Evolutionary conservation across 2,797 vertebrate species (phyloP), one percentile per base, ranked within the genome.

Genomic region (Gobionotothen gibberifrons): DNA sequence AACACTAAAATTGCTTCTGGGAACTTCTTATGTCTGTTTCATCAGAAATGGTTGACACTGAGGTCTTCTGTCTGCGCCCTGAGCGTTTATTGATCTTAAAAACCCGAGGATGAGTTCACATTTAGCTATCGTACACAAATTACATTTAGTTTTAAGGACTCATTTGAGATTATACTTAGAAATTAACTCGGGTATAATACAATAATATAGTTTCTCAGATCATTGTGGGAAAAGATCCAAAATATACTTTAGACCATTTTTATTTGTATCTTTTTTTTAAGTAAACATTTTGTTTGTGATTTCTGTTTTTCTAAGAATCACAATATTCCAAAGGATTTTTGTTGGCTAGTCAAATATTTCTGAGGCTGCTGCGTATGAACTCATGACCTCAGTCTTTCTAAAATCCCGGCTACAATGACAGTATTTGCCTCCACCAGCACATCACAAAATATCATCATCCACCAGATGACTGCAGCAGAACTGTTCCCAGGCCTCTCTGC

Each of bases 371-470:
- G 26, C 58, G 62, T 40, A 22, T 72, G 46, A 16, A 46, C 16
- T 36, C 32, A 36, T 39, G 39, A 72, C 43, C 43, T 43, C 53
- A 58, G 52, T n/a, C 19, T 21, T 68, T 67, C 2, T 59, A 65
- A 75, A 59, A 69, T 54, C 22, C 52, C 17, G 52, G 12, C 53
- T 29, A 44, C 46, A 54, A 19, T 57, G 16, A 65, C 65, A 39
- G 15, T 47, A 61, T 74, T 57, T 43, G 19, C 73, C 66, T 88
- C 46, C 69, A 65, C 42, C 75, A 14, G 56, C 77, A 74, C 76
- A 87, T 75, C 82, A 79, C 73, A 85, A 79, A n/a, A 67, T 26
- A 54, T 74, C 59, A 61, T 59, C 74, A 62, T 73, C 71, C 42
- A 16, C 61, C 55, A 21, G 44, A 70, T 40, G 69, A 73, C 55